Evolutionary conservation across 2,113 vertebrate genomes (phyloP).

Genomic region (Cyprinodon variegatus): DNA sequence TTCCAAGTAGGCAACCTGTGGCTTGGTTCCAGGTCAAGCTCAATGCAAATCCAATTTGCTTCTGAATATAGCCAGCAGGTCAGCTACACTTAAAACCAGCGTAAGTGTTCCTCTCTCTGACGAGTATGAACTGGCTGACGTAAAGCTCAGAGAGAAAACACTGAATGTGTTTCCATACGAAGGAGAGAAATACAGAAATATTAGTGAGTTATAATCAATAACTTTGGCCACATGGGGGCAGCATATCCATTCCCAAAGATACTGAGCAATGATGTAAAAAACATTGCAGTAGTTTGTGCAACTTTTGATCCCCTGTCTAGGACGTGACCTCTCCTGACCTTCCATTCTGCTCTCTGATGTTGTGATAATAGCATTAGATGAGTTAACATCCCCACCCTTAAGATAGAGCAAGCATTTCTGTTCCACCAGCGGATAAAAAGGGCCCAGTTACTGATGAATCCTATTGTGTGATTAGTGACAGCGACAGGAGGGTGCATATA

Average conservation of each 20-base stretch:
- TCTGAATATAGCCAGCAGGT: conserved; percentile 46
- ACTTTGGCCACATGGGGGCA: conserved; percentile 61
- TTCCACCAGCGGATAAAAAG: background rate
- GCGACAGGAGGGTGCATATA: background rate
- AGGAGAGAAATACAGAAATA: background rate
- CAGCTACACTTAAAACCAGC: conserved; percentile 2
- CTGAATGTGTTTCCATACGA: background rate
- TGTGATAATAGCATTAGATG: background rate
- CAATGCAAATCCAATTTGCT: conserved; percentile 60
- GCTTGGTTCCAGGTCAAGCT: conserved; percentile 48
- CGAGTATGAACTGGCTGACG: background rate
- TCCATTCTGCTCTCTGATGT: background rate
- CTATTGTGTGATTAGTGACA: background rate
- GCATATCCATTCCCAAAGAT: conserved; percentile 22
- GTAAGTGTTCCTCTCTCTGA: background rate
- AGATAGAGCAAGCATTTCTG: background rate
- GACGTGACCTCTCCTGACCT: background rate
- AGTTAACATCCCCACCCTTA: background rate
- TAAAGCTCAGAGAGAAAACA: background rate
- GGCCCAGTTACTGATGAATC: background rate
- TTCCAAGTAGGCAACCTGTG: conserved; percentile 44
- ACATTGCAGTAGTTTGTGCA: background rate
- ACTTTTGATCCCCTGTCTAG: background rate
- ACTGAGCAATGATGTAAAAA: too few relatives aligned
- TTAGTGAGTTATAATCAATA: background rate